Evolutionary conservation across 2,888 invertebrate species (phyloP).

Genomic region (Beris chalybata): DNA sequence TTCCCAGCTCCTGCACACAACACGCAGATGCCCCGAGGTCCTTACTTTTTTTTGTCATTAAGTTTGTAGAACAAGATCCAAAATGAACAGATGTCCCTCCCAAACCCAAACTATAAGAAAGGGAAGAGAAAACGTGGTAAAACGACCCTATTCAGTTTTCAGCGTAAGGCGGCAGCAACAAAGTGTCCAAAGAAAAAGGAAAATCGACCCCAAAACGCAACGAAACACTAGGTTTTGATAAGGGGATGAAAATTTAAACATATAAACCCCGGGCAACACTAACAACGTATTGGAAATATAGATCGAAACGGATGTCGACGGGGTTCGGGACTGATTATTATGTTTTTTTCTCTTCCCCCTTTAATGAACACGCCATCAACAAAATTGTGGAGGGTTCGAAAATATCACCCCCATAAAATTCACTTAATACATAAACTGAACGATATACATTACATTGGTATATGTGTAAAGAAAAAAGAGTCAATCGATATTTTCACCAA

Average conservation of each 20-base stretch:
- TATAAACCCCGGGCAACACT: too few relatives aligned
- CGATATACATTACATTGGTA: neutral
- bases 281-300: too few relatives aligned
- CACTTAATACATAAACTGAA: neutral
- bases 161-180: neutral
- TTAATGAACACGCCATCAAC: neutral
- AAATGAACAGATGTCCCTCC: constrained; percentile 8
- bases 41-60: neutral
- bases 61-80: constrained; percentile 14
- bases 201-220: constrained; percentile 21
- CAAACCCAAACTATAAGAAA: constrained; percentile 1
- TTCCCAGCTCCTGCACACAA: neutral
- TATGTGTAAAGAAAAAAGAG: constrained; percentile 7
- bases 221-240: constrained; percentile 1
- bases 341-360: constrained; percentile 1
- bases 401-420: constrained; percentile 15
- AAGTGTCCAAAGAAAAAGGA: constrained; percentile 12
- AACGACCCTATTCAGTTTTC: constrained; percentile 6
- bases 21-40: constrained; percentile 8
- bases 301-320: neutral
- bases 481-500: constrained; percentile 19
- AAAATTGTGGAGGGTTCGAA: neutral
- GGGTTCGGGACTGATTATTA: neutral
- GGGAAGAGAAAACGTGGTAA: constrained; percentile 11
- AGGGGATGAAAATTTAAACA: constrained; percentile 4